phyloP scores from a whole-genome alignment of 2,113 vertebrate species.

The Erinaceus europaeus region DNA sequence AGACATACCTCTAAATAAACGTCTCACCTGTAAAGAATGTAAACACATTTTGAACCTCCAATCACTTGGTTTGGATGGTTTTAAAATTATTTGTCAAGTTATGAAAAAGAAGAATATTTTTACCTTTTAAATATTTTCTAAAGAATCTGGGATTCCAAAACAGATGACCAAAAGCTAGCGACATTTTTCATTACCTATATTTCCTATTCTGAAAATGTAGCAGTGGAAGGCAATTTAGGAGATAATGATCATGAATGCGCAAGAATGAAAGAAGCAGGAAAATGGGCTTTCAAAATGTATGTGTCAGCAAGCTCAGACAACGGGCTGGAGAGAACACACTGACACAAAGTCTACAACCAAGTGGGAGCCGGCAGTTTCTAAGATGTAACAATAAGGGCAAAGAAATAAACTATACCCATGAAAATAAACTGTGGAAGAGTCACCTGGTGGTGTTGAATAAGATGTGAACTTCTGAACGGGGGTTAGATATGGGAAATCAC shows the following conservation, averaged over 20 bases:
- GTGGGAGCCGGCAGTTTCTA: conserved; percentile 40
- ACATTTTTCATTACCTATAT: conserved; percentile 63
- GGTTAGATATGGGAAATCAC: conserved; percentile 30
- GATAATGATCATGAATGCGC: conserved; percentile 70
- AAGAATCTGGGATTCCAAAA: conserved; percentile 59
- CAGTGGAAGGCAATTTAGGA: conserved; percentile 72
- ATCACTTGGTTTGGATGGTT: conserved; percentile 34
- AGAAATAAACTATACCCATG: conserved; percentile 56
- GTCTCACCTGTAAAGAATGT: not conserved
- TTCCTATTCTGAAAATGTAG: conserved; percentile 66
- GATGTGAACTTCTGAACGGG: not conserved
- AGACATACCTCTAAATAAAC: not conserved
- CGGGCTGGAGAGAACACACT: conserved; percentile 26
- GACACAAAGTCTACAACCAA: conserved; percentile 62
- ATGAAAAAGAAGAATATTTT: conserved; percentile 11
- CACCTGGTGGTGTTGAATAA: conserved; percentile 23
- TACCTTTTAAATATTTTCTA: conserved; percentile 44
- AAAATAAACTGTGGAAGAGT: conserved; percentile 61
- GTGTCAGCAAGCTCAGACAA: conserved; percentile 66
- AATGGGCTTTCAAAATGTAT: conserved; percentile 64
- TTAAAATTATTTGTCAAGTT: conserved; percentile 30
- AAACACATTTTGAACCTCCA: not conserved
- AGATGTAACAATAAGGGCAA: conserved; percentile 47
- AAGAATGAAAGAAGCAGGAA: conserved; percentile 59
- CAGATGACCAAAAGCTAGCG: conserved; percentile 42